phyloP scores from a whole-genome alignment of 2,888 invertebrate genomes.

The Diarsia mendica region DNA sequence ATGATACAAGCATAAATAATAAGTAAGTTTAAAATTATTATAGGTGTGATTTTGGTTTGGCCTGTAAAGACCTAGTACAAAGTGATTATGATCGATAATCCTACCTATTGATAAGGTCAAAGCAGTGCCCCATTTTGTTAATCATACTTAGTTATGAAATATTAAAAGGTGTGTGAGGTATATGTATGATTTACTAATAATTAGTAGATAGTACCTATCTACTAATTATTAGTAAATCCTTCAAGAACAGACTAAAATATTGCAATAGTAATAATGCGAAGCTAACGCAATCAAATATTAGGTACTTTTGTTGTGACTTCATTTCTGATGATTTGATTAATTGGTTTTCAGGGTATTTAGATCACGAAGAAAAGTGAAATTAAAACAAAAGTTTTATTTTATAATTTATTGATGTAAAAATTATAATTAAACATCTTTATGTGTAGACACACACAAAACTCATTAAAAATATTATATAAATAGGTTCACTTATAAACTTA shows the following conservation, averaged over 20 bases:
- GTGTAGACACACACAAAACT: neutral
- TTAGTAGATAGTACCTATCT: neutral
- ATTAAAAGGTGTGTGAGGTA: neutral
- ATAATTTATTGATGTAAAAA: neutral
- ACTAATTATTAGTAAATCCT: neutral
- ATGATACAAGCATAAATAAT: neutral
- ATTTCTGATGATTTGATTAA: neutral
- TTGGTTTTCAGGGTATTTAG: neutral
- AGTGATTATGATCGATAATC: neutral
- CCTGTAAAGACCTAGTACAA: neutral
- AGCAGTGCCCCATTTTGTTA: neutral
- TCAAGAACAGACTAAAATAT: neutral
- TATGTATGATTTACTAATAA: neutral
- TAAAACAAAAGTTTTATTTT: neutral
- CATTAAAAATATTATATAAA: conserved; percentile 20
- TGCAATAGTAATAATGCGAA: too few relatives aligned
- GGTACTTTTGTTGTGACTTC: neutral
- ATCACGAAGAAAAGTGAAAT: too few relatives aligned
- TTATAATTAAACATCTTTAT: neutral
- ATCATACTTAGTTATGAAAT: neutral
- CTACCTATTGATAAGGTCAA: neutral
- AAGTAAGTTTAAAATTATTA: neutral
- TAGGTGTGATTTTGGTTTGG: neutral
- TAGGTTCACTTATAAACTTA: conserved; percentile 34
- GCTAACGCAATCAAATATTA: neutral